Evolutionary conservation across 2,797 vertebrate species (phyloP).

Genomic region (Kryptolebias ocellatus): DNA sequence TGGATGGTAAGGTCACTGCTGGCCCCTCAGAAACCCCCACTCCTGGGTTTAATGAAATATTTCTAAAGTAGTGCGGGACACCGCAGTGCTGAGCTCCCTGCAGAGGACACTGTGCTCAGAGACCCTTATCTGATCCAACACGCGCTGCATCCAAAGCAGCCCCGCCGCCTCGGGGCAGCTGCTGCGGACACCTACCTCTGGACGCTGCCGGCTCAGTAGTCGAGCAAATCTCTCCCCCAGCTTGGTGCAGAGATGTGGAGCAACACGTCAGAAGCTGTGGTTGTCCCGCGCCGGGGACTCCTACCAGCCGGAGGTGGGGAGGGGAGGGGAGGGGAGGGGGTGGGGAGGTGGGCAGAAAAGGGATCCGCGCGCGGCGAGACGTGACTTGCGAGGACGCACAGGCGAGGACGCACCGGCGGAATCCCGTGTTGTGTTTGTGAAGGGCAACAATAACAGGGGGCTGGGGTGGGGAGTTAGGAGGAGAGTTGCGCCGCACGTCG

Average conservation of each 20-base stretch:
- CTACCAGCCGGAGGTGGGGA: slow-evolving; percentile 6
- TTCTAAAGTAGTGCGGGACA: slow-evolving; percentile 50
- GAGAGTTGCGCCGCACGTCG: slow-evolving; percentile 11
- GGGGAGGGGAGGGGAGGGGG: too few relatives aligned
- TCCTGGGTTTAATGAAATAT: slow-evolving; percentile 34
- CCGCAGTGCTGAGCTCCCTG: slow-evolving; percentile 64
- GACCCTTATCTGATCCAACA: slow-evolving; percentile 50
- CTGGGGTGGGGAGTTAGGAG: background rate
- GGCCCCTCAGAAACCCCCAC: background rate
- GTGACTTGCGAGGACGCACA: slow-evolving; percentile 43
- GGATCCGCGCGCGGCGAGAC: slow-evolving; percentile 36
- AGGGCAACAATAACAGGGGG: slow-evolving; percentile 9
- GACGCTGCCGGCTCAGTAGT: slow-evolving; percentile 8
- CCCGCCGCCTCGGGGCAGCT: slow-evolving; percentile 20
- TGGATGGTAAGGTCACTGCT: slow-evolving; percentile 44
- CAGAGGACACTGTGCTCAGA: slow-evolving; percentile 59
- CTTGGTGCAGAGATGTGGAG: slow-evolving; percentile 56
- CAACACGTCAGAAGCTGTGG: slow-evolving; percentile 60
- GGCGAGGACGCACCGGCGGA: slow-evolving; percentile 15
- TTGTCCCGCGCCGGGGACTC: slow-evolving; percentile 59
- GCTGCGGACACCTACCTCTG: slow-evolving; percentile 62
- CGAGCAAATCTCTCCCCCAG: slow-evolving; percentile 34
- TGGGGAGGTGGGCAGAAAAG: background rate
- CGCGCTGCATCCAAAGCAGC: slow-evolving; percentile 63
- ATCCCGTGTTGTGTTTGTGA: slow-evolving; percentile 10